These are phyloP conservation scores for Meriones unguiculatus DNA, from an alignment of 2,113 vertebrate genomes.

Conservation along the genomic window DNA sequence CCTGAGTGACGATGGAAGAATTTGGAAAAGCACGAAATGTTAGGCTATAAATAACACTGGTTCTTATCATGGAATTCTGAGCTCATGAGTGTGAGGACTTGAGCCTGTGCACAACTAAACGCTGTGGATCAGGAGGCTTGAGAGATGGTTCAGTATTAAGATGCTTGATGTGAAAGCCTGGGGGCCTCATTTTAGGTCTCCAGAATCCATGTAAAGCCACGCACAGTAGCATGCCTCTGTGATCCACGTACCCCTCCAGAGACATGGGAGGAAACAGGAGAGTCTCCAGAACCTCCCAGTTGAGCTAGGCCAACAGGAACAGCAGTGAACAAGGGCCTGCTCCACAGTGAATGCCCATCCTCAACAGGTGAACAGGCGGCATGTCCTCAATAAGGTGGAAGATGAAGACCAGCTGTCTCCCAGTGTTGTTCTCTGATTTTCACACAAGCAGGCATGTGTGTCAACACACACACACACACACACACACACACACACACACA, in stretches of 20 bases:
- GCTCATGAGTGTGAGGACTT: background rate
- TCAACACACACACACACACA: background rate
- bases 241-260: background rate
- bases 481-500: background rate
- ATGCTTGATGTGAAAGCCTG: background rate
- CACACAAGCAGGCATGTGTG: background rate
- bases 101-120: background rate
- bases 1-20: conserved; percentile 5
- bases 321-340: background rate
- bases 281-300: background rate
- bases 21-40: background rate
- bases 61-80: background rate
- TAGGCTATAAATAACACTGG: background rate
- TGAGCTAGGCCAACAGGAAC: background rate
- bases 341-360: no score
- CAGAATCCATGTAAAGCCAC: background rate
- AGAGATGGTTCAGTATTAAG: background rate
- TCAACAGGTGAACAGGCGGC: background rate
- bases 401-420: background rate
- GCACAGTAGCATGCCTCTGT: background rate
- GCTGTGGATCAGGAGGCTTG: background rate
- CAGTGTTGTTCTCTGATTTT: background rate
- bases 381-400: background rate
- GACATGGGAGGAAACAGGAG: background rate
- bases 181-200: background rate